Evolutionary conservation across 1,140 invertebrate species (phyloP).

Genomic region (Hyphantria cunea): DNA sequence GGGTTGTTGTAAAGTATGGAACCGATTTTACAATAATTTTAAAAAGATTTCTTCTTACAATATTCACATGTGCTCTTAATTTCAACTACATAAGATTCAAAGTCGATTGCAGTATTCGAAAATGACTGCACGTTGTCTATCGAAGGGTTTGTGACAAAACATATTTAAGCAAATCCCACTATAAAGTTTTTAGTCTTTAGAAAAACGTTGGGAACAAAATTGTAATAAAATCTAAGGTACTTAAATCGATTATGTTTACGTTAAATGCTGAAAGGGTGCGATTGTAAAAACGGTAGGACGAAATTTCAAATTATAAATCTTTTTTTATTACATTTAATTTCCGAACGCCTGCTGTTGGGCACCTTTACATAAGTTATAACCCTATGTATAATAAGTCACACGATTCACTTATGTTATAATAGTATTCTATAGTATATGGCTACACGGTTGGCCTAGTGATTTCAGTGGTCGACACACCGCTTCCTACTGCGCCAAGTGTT

Average conservation of each 20-base stretch:
- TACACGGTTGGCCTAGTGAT: no score
- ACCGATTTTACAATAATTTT: no score
- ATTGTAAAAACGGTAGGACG: conserved; percentile 65
- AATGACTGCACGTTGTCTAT: conserved; percentile 20
- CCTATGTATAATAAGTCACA: no score
- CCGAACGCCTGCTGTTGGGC: conserved; percentile 9
- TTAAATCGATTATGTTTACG: conserved; percentile 55
- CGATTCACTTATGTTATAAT: no score
- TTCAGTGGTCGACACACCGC: no score
- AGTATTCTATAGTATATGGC: no score
- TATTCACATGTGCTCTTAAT: not conserved
- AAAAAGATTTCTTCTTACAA: not conserved
- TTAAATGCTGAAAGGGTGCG: conserved; percentile 53
- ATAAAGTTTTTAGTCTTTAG: conserved; percentile 54
- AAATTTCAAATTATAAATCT: conserved; percentile 53
- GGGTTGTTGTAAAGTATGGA: no score
- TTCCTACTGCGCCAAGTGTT: no score
- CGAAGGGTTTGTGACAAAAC: conserved; percentile 53
- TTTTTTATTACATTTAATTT: conserved; percentile 17
- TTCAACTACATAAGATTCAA: conserved; percentile 2
- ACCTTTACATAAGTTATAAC: not conserved
- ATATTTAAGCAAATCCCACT: conserved; percentile 48
- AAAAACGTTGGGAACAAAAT: conserved; percentile 51
- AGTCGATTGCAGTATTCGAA: conserved; percentile 1
- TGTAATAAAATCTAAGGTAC: conserved; percentile 46